These are phyloP conservation scores for Ridgeia piscesae DNA, from an alignment of 1,140 invertebrate genomes.

Conservation along the genomic window DNA sequence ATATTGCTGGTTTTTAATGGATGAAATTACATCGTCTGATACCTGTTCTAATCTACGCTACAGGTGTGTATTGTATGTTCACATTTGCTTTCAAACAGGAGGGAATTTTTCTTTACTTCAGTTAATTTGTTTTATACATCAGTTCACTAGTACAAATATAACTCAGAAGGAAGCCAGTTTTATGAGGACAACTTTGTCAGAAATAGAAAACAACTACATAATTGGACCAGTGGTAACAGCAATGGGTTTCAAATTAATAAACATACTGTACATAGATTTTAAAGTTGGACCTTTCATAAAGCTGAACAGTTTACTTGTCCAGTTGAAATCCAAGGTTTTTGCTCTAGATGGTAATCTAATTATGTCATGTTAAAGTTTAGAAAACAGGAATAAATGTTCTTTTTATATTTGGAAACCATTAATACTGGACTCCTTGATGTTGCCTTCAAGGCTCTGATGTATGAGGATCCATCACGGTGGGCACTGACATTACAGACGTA, in stretches of 20 bases:
- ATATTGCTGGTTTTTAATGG: background rate
- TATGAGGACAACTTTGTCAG: background rate
- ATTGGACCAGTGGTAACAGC: background rate
- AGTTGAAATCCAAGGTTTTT: background rate
- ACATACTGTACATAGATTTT: no score
- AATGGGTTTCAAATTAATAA: background rate
- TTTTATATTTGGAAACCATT: background rate
- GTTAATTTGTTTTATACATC: background rate
- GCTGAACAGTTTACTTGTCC: background rate
- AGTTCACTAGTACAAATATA: background rate
- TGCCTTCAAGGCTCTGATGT: constrained; percentile 66
- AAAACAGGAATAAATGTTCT: background rate
- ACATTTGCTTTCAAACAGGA: no score
- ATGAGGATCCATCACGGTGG: constrained; percentile 77
- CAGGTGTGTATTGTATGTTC: background rate
- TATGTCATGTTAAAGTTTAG: background rate
- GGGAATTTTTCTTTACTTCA: no score
- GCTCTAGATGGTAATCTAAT: no score
- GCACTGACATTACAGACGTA: constrained; percentile 85
- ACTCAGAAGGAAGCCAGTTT: background rate
- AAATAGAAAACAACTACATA: background rate
- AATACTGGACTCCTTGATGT: background rate
- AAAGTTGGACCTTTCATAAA: background rate
- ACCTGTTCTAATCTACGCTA: no score
- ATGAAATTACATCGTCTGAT: background rate